A percentile compares a stretch with the other conserved stretches of the same genome.
These are phyloP conservation scores for Lophius piscatorius DNA, from an alignment of 2,113 vertebrate species.

Conservation along the genomic window DNA sequence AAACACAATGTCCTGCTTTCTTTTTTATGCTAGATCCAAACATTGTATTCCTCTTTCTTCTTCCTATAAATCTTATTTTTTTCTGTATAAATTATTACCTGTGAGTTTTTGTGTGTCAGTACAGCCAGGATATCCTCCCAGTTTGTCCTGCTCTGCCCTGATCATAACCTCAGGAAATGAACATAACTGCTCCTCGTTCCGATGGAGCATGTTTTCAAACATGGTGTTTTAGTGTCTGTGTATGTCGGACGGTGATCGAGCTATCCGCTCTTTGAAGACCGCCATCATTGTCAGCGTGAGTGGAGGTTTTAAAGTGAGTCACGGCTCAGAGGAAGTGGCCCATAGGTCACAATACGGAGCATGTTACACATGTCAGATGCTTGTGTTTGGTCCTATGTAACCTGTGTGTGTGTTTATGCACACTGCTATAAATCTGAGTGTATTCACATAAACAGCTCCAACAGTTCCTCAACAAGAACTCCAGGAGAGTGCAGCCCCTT, in stretches of 20 bases:
- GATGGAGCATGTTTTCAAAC: conserved; percentile 44
- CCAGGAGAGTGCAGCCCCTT: conserved; percentile 1
- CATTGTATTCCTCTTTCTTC: too few relatives aligned
- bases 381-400: conserved; percentile 28
- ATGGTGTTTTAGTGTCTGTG: conserved; percentile 10
- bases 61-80: too few relatives aligned
- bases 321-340: conserved; percentile 39
- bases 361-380: conserved; percentile 1
- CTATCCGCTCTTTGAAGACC: conserved; percentile 36
- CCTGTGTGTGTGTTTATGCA: conserved; percentile 31
- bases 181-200: conserved; percentile 66
- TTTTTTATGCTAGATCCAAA: too few relatives aligned
- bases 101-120: conserved; percentile 17
- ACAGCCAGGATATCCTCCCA: conserved; percentile 65
- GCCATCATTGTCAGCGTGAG: conserved; percentile 21
- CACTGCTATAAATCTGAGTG: conserved; percentile 19
- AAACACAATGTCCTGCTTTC: too few relatives aligned
- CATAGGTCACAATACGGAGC: conserved; percentile 23
- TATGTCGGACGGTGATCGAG: background rate
- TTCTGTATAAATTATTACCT: too few relatives aligned
- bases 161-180: conserved; percentile 68
- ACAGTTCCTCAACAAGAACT: background rate
- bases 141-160: conserved; percentile 32
- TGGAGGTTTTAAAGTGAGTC: conserved; percentile 34
- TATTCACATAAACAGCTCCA: conserved; percentile 10